Conservation (phyloP, 2,113 vertebrate species). For the Hyperopisus bebe region DNA sequence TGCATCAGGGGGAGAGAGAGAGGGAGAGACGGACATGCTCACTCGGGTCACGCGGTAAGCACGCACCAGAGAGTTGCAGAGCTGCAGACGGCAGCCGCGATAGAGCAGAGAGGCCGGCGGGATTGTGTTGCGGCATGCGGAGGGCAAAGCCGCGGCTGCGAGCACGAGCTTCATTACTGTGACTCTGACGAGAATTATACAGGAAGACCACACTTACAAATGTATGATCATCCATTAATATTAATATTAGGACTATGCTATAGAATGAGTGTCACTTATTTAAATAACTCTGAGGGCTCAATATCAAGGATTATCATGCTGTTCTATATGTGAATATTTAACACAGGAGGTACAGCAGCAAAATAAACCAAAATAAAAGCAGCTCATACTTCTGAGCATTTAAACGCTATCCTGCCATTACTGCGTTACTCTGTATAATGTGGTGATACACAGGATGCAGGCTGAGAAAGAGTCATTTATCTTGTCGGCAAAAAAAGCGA, state of each 20-base stretch:
- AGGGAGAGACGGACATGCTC: conserved; percentile 5
- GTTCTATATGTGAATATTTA: background rate
- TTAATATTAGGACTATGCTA: background rate
- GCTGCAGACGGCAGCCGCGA: too few species aligned
- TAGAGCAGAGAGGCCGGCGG: background rate
- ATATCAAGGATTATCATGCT: background rate
- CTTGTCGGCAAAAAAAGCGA: background rate
- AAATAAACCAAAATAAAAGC: background rate
- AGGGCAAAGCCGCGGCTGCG: background rate
- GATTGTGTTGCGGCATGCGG: too few species aligned
- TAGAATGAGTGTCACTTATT: background rate
- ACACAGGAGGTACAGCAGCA: background rate
- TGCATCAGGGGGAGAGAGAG: conserved; percentile 41
- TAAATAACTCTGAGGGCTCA: background rate
- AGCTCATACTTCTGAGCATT: background rate
- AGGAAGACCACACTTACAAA: background rate
- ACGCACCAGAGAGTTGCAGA: background rate
- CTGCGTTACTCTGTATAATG: background rate
- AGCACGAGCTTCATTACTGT: background rate
- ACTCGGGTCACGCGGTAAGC: background rate
- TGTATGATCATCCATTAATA: background rate
- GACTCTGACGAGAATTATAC: background rate
- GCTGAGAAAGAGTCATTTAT: conserved; percentile 11
- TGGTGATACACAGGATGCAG: conserved; percentile 13
- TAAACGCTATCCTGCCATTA: conserved; percentile 19